phyloP scores from a whole-genome alignment of 1,140 invertebrate species.

The Reticulitermes speratus region DNA sequence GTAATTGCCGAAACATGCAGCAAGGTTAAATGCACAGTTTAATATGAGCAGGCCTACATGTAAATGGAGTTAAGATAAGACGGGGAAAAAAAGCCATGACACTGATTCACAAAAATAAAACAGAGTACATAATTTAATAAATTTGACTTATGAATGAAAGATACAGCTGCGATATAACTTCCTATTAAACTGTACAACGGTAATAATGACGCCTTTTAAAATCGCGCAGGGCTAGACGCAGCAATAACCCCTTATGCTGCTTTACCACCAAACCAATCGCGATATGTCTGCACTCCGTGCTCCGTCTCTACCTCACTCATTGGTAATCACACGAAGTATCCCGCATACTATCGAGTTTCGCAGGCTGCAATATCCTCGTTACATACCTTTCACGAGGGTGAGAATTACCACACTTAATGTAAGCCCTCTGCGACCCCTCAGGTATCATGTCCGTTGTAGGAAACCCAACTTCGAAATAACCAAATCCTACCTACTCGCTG shows the following conservation, averaged over 20 bases:
- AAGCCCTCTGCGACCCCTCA: neutral
- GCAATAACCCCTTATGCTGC: neutral
- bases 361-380: neutral
- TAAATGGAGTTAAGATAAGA: no score
- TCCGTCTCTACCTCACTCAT: neutral
- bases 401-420: neutral
- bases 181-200: no score
- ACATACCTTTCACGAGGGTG: neutral
- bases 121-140: no score
- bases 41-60: no score
- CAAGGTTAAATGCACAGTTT: no score
- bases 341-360: conserved; percentile 17
- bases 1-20: no score
- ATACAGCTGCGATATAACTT: no score
- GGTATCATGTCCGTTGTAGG: neutral
- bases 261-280: neutral
- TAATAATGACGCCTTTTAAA: no score
- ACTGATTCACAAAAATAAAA: no score
- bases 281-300: neutral
- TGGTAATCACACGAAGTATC: neutral
- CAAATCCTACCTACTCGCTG: neutral
- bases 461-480: neutral
- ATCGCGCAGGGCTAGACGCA: no score
- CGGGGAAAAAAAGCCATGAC: no score
- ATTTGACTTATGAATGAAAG: no score